Evolutionary conservation across 2,888 invertebrate species (phyloP).

Genomic region (Listrodromus nycthemerus): DNA sequence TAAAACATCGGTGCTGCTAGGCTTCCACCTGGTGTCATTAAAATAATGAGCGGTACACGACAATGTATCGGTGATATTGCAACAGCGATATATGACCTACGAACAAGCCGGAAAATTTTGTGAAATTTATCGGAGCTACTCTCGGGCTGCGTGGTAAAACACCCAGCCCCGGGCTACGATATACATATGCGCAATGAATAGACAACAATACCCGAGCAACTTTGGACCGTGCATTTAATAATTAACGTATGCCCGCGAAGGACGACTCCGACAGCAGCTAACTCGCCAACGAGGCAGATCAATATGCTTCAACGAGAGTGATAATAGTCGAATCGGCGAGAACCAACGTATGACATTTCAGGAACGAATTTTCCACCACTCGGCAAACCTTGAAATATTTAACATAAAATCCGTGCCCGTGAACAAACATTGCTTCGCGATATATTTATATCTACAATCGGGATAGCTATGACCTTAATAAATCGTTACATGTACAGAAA

Average conservation of each 20-base stretch:
- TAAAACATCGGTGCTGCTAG: not conserved
- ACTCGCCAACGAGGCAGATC: constrained; percentile 32
- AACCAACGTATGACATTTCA: constrained; percentile 44
- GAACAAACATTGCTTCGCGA: not conserved
- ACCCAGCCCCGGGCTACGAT: not conserved
- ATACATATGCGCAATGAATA: constrained; percentile 3
- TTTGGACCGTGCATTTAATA: constrained; percentile 35
- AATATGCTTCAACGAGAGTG: constrained; percentile 36
- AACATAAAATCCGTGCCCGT: not conserved
- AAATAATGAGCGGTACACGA: constrained; percentile 31
- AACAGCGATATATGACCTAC: not conserved
- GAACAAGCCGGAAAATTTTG: constrained; percentile 27
- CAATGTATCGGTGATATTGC: constrained; percentile 19
- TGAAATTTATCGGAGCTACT: constrained; percentile 23
- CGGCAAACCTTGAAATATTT: constrained; percentile 39
- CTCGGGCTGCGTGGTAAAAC: not conserved
- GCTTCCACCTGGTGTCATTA: constrained; percentile 31
- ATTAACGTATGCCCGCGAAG: constrained; percentile 33
- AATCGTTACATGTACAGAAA: not conserved
- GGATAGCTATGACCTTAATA: constrained; percentile 30
- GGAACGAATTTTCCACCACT: constrained; percentile 21
- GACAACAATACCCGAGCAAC: not conserved
- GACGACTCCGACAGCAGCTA: constrained; percentile 15
- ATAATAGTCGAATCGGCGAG: not conserved
- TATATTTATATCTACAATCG: constrained; percentile 31